A percentile compares a stretch with the other conserved stretches of the same genome.
phyloP scores from a whole-genome alignment of 2,797 vertebrate genomes.

The Phoebastria nigripes region DNA sequence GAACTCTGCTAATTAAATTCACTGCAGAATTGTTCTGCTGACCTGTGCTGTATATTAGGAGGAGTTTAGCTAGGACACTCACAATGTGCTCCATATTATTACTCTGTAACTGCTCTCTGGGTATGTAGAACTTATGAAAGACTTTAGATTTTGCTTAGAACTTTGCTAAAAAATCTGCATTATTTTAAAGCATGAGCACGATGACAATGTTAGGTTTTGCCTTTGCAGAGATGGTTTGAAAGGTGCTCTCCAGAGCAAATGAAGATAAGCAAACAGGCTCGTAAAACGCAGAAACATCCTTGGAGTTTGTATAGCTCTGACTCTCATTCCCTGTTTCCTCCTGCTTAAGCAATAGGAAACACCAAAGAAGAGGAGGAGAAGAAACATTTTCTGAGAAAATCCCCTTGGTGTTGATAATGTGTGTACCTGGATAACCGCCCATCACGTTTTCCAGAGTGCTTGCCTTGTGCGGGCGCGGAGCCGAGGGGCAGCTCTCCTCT shows the following conservation, averaged over 20 bases:
- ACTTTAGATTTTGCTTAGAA: neutral
- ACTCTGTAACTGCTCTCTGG: neutral
- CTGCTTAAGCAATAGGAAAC: neutral
- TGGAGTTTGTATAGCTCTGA: neutral
- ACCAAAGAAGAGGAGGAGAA: neutral
- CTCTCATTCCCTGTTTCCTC: neutral
- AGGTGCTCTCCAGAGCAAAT: neutral
- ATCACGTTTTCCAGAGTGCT: rapidly evolving
- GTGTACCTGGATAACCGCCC: neutral
- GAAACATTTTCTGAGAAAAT: neutral
- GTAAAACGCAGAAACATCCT: neutral
- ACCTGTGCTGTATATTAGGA: neutral
- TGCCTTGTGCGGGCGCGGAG: rapidly evolving
- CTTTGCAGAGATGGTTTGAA: neutral
- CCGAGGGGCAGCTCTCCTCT: neutral
- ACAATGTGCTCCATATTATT: neutral
- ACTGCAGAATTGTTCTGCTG: neutral
- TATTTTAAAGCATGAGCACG: neutral
- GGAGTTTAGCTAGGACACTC: neutral
- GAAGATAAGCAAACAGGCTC: neutral
- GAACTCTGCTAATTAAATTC: neutral
- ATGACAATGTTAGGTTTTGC: neutral
- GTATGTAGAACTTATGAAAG: neutral
- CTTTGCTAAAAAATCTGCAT: neutral
- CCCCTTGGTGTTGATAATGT: neutral